Evolutionary conservation across 2,113 vertebrate genomes (phyloP), one percentile per base, ranked within the genome.

Genomic region (Crocuta crocuta): DNA sequence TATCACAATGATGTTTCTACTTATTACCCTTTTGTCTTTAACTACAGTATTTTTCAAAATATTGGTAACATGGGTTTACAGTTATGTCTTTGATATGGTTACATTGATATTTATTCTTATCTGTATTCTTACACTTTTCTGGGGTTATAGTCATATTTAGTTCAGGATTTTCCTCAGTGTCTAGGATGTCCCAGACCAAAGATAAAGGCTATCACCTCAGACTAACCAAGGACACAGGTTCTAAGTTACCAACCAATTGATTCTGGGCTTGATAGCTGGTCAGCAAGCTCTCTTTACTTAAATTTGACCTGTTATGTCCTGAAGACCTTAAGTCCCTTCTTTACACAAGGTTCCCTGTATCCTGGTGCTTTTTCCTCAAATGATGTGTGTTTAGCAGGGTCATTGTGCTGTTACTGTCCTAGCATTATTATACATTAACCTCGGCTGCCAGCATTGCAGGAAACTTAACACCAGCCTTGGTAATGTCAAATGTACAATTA

Each of bases 21-120:
- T 76, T 26, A 33, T 28, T 79, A 50, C 13, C 35, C 9, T 26
- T 48, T 35, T 84, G 84, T 91, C 81, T 96, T 70, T 73, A 92
- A 50, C 15, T 94, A 17, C 13, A 78, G 74, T 78, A 78, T 48
- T 16, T 88, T 90, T 95, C 82, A 76, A 93, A 90, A 53, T 76
- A 73, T 48, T 58, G 17, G 53, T 35, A 50, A 24, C 9, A 58
- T 23, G 39, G 1, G 17, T 70, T 87, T 91, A n/a, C 13, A 48
- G 58, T 71, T 85, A 35, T 81, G 71, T 82, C 31, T 48, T 83
- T 31, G 48, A 63, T 71, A 66, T n/a, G n/a, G 92, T 92, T 90
- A 33, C 31, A 58, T 2, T 87, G 45, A n/a, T 21, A 55, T 58
- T 83, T 28, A 80, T 13, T 86, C 39, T 48, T 63, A 48, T 13